Evolutionary conservation across 2,888 invertebrate genomes (phyloP).

Genomic region (Caenorhabditis wallacei): DNA sequence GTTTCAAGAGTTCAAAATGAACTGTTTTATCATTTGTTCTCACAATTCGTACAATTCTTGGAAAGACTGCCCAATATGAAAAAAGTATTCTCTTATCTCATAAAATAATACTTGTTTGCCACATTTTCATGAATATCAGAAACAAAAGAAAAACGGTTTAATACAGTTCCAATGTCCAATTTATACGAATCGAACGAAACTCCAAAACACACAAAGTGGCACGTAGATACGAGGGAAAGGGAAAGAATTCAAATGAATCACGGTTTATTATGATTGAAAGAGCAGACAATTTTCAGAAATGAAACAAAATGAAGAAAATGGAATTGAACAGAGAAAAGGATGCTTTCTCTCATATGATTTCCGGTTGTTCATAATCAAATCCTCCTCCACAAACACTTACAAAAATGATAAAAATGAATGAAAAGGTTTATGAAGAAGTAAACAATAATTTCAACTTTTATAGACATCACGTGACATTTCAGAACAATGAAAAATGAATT

Average conservation of each 20-base stretch:
- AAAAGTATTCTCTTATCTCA: slow-evolving; percentile 12
- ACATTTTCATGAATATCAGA: slow-evolving; percentile 14
- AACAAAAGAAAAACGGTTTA: slow-evolving; percentile 12
- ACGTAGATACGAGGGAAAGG: not conserved
- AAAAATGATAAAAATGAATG: slow-evolving; percentile 9
- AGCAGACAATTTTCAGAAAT: not conserved
- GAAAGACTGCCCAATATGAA: slow-evolving; percentile 1
- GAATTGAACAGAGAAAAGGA: not conserved
- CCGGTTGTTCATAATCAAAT: slow-evolving; percentile 17
- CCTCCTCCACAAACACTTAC: slow-evolving; percentile 22
- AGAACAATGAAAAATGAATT: slow-evolving; percentile 3
- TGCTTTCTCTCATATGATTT: slow-evolving; percentile 18
- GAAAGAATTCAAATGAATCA: not conserved
- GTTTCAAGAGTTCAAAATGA: not conserved
- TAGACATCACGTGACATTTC: slow-evolving; percentile 26
- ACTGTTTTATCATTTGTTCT: slow-evolving; percentile 24
- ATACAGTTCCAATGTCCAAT: slow-evolving; percentile 30
- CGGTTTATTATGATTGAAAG: not conserved
- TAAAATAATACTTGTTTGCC: slow-evolving; percentile 13
- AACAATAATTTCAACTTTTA: slow-evolving; percentile 12
- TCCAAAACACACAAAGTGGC: not conserved
- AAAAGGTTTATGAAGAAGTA: slow-evolving; percentile 2
- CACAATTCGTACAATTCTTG: slow-evolving; percentile 23
- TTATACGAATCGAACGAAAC: slow-evolving; percentile 4
- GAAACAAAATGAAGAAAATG: not conserved